phyloP scores from a whole-genome alignment of 92 coral and sea anemone genomes.

The Porites divaricata region DNA sequence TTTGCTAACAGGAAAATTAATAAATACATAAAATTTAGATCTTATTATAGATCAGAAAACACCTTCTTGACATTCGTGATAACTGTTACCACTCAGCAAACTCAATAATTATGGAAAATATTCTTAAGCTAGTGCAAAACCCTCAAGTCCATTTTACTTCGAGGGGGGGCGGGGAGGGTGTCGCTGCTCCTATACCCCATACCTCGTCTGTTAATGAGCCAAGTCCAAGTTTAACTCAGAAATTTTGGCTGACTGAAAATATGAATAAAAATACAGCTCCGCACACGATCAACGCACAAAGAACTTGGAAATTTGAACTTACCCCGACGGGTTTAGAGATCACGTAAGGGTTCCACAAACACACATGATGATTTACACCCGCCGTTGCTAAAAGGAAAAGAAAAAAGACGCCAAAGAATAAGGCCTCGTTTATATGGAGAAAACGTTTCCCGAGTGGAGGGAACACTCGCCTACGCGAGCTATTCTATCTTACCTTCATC shows the following conservation, averaged over 20 bases:
- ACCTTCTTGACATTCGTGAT: too few relatives aligned
- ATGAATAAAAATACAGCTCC: background rate
- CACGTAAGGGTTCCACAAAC: conserved; percentile 97
- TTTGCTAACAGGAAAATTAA: too few relatives aligned
- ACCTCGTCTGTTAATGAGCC: background rate
- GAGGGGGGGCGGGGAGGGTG: too few relatives aligned
- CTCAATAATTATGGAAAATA: too few relatives aligned
- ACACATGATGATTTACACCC: conserved; percentile 98
- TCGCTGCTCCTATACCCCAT: background rate
- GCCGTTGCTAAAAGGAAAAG: conserved; percentile 84
- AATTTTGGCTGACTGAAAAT: background rate
- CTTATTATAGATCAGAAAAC: too few relatives aligned
- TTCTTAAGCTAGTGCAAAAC: too few relatives aligned
- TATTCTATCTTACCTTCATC: too few relatives aligned
- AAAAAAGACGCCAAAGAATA: background rate
- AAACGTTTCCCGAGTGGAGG: too few relatives aligned
- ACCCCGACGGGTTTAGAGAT: conserved; percentile 99
- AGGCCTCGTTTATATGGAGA: background rate
- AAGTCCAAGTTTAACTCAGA: background rate
- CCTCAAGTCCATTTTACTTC: too few relatives aligned
- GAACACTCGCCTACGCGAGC: too few relatives aligned
- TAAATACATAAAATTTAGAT: too few relatives aligned
- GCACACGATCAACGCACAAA: background rate
- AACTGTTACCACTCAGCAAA: too few relatives aligned
- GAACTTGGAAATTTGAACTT: background rate